phyloP scores from a whole-genome alignment of 2,888 invertebrate genomes.

The Dascillus cervinus region DNA sequence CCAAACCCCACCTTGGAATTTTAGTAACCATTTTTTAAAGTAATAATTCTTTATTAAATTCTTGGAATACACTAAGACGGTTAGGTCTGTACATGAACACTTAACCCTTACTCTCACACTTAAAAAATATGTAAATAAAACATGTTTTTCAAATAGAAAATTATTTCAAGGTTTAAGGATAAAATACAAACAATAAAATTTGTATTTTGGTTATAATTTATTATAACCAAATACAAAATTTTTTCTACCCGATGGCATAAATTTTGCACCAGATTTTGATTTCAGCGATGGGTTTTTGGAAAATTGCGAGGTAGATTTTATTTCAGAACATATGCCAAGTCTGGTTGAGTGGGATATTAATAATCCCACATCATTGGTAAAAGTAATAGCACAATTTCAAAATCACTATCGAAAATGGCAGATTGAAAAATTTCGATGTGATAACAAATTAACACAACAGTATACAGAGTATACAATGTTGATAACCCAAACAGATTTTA shows the following conservation, averaged over 20 bases:
- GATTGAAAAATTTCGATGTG: slow-evolving; percentile 43
- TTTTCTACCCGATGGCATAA: slow-evolving; percentile 48
- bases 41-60: too few species aligned
- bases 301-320: slow-evolving; percentile 48
- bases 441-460: slow-evolving; percentile 48
- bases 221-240: too few species aligned
- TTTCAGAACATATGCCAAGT: slow-evolving; percentile 50
- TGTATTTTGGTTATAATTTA: too few species aligned
- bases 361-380: slow-evolving; percentile 51
- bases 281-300: slow-evolving; percentile 62
- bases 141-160: too few species aligned
- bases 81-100: too few species aligned
- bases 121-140: too few species aligned
- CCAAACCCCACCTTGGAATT: too few species aligned
- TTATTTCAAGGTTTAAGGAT: too few species aligned
- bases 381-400: slow-evolving; percentile 56
- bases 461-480: slow-evolving; percentile 57
- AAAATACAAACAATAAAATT: too few species aligned
- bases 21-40: too few species aligned
- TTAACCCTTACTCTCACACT: too few species aligned
- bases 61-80: too few species aligned
- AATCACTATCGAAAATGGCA: slow-evolving; percentile 52
- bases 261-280: slow-evolving; percentile 64
- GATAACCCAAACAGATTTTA: slow-evolving; percentile 46
- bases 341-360: slow-evolving; percentile 57